Percentiles rank a stretch among this genome's conserved stretches.
Conservation (phyloP, 2,888 invertebrate genomes). For the Ennomos fuscantarius region DNA sequence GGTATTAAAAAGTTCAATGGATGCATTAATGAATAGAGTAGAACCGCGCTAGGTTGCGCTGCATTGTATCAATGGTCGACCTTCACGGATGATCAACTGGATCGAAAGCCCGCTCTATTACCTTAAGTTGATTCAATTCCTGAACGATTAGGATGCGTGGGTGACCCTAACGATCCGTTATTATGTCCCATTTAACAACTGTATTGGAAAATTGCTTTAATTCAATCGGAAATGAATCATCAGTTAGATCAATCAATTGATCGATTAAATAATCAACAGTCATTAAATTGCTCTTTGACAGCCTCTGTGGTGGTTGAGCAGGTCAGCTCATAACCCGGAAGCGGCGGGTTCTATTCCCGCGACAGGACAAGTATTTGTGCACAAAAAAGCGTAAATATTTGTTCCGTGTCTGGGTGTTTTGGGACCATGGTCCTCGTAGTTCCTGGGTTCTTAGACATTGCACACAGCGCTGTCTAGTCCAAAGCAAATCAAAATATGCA, state of each 20-base stretch:
- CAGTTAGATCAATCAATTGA: background rate
- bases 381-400: no score
- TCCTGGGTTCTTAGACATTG: no score
- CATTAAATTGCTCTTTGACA: no score
- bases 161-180: conserved; percentile 26
- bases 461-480: no score
- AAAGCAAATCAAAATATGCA: no score
- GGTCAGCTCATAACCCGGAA: no score
- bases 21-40: background rate
- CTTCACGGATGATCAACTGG: conserved; percentile 48
- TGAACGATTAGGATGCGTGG: conserved; percentile 16
- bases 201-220: conserved; percentile 44
- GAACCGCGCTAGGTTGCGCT: background rate
- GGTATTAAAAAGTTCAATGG: background rate
- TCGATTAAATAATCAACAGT: conserved; percentile 2
- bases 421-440: no score
- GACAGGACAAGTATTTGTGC: no score
- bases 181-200: conserved; percentile 26
- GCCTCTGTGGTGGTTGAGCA: no score
- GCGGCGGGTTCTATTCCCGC: no score
- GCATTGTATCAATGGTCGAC: conserved; percentile 23
- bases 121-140: conserved; percentile 40
- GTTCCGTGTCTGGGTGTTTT: no score
- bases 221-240: conserved; percentile 12
- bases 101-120: conserved; percentile 39